Evolutionary conservation across 2,113 vertebrate genomes (phyloP).

Genomic region (Coptodon bakossiorum): DNA sequence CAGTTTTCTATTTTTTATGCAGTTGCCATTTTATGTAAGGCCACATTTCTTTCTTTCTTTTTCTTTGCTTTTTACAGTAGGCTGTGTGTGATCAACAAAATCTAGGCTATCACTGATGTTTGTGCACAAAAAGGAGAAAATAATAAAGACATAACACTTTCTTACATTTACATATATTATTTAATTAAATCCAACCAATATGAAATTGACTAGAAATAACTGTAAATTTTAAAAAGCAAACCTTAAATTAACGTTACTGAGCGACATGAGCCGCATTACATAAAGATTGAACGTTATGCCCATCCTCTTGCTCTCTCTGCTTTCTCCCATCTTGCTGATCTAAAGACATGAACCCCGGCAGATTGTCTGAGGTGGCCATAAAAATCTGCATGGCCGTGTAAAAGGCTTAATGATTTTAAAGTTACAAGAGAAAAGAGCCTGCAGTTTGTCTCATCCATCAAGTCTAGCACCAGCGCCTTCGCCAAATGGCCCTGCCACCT

Average conservation of each 20-base stretch:
- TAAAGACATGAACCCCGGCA: slow-evolving; percentile 14
- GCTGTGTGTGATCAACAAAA: background rate
- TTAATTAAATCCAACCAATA: background rate
- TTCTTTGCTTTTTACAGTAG: background rate
- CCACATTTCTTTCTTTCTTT: background rate
- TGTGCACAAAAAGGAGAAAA: background rate
- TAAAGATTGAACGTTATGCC: background rate
- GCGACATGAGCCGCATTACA: background rate
- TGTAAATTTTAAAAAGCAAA: background rate
- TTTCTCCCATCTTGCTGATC: slow-evolving; percentile 3
- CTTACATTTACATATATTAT: background rate
- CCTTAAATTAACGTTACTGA: background rate
- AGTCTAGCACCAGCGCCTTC: slow-evolving; percentile 56
- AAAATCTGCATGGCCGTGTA: slow-evolving; percentile 68
- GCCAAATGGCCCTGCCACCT: slow-evolving; percentile 68
- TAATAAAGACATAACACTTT: background rate
- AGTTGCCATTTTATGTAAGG: background rate
- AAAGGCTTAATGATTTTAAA: slow-evolving; percentile 78
- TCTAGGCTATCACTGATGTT: background rate
- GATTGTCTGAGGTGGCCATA: slow-evolving; percentile 61
- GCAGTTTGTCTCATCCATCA: slow-evolving; percentile 69
- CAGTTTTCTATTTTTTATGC: background rate
- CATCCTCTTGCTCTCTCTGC: background rate
- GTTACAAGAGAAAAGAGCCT: slow-evolving; percentile 72
- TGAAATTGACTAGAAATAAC: background rate